phyloP scores from a whole-genome alignment of 2,797 vertebrate genomes.

The Cygnus olor region DNA sequence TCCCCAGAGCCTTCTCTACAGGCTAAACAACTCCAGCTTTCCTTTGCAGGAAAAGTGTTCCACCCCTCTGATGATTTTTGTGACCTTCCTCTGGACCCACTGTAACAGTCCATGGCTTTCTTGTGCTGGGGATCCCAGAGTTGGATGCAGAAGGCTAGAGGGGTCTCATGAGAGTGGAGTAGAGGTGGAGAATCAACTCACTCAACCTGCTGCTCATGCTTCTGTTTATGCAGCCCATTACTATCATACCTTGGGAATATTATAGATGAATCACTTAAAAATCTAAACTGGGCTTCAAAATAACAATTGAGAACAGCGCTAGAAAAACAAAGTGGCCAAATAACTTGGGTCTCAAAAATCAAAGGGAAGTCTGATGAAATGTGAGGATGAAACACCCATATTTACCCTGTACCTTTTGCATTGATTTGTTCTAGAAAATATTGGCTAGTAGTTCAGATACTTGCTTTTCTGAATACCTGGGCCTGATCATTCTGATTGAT shows the following conservation, averaged over 20 bases:
- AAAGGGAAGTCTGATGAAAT: neutral
- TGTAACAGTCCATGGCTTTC: neutral
- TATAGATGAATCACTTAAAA: neutral
- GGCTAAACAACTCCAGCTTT: neutral
- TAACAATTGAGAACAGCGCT: neutral
- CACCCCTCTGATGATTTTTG: neutral
- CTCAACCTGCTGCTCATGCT: neutral
- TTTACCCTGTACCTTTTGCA: neutral
- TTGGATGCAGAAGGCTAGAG: neutral
- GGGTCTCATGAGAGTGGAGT: neutral
- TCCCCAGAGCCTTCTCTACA: neutral
- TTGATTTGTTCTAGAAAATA: neutral
- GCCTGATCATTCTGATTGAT: neutral
- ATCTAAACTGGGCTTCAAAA: neutral
- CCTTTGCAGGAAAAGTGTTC: neutral
- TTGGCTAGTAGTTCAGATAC: neutral
- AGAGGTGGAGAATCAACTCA: neutral
- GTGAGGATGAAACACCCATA: neutral
- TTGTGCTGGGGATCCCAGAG: too few relatives aligned
- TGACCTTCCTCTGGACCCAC: neutral
- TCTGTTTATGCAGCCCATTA: neutral
- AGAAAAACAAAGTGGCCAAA: neutral
- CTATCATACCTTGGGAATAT: neutral
- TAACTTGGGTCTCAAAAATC: neutral
- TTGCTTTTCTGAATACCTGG: neutral